Evolutionary conservation across 2,113 vertebrate genomes (phyloP), one percentile per base, ranked within the genome.

Genomic region (Muscicapa adusta): DNA sequence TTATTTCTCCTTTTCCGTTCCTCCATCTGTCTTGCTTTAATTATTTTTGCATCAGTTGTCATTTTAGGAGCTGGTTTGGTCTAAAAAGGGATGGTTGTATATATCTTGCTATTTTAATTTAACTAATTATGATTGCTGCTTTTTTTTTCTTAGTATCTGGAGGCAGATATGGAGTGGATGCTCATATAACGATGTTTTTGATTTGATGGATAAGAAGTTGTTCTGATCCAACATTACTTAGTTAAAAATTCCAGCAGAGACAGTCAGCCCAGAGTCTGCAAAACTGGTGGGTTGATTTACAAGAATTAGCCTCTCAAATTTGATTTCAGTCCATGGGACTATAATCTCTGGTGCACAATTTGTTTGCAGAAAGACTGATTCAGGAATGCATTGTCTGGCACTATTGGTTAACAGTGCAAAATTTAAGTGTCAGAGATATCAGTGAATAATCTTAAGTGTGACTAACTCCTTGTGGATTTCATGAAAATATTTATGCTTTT

Each of bases 21-120:
- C 82, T 87, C 91, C 89, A 92, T 96, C 94, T 98, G 96, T 95
- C 96, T 97, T 97, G 74, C 68, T 97, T 97, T 97, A 98, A 98
- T 98, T 98, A 98, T 97, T 97, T 98, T 97, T 97, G 90, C 93
- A 97, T 98, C 95, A 96, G 79, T 97, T 98, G 97, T 97, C 97
- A 97, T 97, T 98, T 98, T 96, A 96, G 93, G 81, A 96, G 89
- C 76, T 89, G 67, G 68, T 97, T 96, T 97, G 91, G 74, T 96
- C 96, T 98, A 97, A 98, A 98, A 97, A 95, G 82, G 88, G 78
- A 96, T 97, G 93, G 97, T 97, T 28, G 7, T 97, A 92, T 96
- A 61, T 95, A 85, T 97, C 92, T 97, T 96, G 51, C 91, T 97
- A 89, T 97, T 98, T 97, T 97, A 97, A 97, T 98, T 96, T 97